Evolutionary conservation across 2,888 invertebrate genomes (phyloP).

Genomic region (Cordilura impudica): DNA sequence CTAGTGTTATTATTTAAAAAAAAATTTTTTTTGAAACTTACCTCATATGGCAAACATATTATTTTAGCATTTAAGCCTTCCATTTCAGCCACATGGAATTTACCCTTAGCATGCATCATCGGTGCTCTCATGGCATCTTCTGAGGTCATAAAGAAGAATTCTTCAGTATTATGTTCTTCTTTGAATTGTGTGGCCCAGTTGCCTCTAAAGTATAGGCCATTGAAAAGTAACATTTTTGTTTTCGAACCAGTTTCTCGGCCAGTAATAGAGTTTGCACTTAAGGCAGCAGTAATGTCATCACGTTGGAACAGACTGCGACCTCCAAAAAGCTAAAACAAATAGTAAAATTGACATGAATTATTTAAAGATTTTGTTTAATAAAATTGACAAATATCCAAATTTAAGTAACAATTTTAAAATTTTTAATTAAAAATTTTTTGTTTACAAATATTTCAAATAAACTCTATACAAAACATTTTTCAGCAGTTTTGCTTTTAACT

Average conservation of each 20-base stretch:
- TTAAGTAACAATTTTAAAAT: not conserved
- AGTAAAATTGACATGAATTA: constrained; percentile 20
- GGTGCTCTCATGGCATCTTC: constrained; percentile 81
- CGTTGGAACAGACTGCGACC: constrained; percentile 79
- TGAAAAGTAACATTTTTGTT: constrained; percentile 85
- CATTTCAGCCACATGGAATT: constrained; percentile 82
- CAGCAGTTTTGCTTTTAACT: too few relatives aligned
- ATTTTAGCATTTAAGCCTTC: constrained; percentile 83
- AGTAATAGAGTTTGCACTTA: constrained; percentile 82
- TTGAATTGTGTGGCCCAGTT: constrained; percentile 86
- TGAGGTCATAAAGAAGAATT: constrained; percentile 83
- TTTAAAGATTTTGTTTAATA: not conserved
- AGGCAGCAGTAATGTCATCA: constrained; percentile 80
- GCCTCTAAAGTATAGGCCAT: constrained; percentile 89
- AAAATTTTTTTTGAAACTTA: constrained; percentile 74
- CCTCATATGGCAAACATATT: constrained; percentile 86
- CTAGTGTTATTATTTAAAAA: not conserved
- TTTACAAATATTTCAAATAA: too few relatives aligned
- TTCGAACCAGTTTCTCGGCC: constrained; percentile 75
- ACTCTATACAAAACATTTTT: too few relatives aligned
- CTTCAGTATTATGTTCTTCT: constrained; percentile 74
- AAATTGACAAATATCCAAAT: not conserved
- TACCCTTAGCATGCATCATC: constrained; percentile 84
- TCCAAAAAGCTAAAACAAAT: constrained; percentile 67
- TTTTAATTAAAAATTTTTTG: too few relatives aligned